A percentile compares a stretch with the other conserved stretches of the same genome.
These are phyloP conservation scores for Meles meles DNA, from an alignment of 2,113 vertebrate genomes.

Conservation along the genomic window DNA sequence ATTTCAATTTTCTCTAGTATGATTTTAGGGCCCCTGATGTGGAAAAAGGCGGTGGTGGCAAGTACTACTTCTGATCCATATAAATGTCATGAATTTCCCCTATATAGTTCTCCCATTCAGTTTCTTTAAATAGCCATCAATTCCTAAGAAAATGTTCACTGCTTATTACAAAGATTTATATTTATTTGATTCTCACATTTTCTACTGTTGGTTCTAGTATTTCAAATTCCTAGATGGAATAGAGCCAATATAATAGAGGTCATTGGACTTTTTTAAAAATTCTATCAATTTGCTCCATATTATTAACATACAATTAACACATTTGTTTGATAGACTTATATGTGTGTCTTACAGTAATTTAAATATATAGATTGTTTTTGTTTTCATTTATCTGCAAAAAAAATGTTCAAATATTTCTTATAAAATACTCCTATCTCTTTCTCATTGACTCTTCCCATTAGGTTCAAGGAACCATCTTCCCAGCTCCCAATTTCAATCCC, in stretches of 20 bases:
- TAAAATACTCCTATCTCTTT: background rate
- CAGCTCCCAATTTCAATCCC: conserved; percentile 81
- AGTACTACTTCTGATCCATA: background rate
- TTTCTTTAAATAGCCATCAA: background rate
- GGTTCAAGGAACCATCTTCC: conserved; percentile 84
- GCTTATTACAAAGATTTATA: background rate
- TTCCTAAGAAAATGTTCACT: background rate
- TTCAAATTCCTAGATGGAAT: background rate
- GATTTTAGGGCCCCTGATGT: background rate
- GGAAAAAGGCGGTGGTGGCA: background rate
- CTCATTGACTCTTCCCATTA: conserved; percentile 51
- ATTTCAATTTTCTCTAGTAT: background rate
- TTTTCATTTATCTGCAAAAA: background rate
- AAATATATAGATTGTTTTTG: background rate
- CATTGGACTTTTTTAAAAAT: background rate
- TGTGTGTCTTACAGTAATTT: background rate
- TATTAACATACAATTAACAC: background rate
- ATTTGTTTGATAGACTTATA: background rate
- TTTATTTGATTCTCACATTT: background rate
- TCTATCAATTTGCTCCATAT: background rate
- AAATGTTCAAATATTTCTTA: background rate
- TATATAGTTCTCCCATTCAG: background rate
- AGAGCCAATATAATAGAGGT: background rate
- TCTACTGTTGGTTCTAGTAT: background rate
- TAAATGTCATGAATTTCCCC: background rate